Base-by-base conservation (phyloP, 92 coral and sea anemone genomes). In the Nematostella vectensis region DNA sequence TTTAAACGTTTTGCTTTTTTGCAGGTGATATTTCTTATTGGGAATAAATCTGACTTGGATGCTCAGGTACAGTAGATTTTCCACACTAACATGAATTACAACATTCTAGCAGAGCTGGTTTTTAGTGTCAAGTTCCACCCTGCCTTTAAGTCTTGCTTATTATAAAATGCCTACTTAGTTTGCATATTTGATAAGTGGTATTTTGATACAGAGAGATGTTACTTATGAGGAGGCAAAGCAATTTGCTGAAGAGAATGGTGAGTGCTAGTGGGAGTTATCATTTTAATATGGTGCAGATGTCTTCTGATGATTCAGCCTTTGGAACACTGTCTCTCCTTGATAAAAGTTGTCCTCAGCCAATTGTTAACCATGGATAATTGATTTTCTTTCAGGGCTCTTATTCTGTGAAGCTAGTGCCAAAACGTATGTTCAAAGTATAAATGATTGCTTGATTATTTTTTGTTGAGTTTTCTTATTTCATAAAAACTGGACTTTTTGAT, bases 211-310 rank as follows among this genome's bases (percentile, higher is more conserved):
- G 78, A 86, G 99, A 61, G 99, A 93, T 64, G 99, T 93, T 13
- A 93, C 99, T 0, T 93, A 86, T 55, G 99, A 93, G 65, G 99
- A 93, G 61, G 99, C 99, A 25, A 93, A 82, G 70, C 99, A 86
- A 59, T 93, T 93, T 75, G 99, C 99, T 11, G 99, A 93, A 40
- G 99, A 93, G 77, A 93, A 93, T 93, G 99, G 99, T 76, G 61
- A 28, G 37, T 52, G n/a, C 33, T 6, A 33, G 40, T 6, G 15
- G 40, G 40, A 33, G 6, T 33, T 33, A 15, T 33, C 40, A 33
- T 33, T n/a, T n/a, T n/a, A n/a, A 1, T 11, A 27, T 2, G 3
- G 21, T 37, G n/a, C 1, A 31, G 22, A 44, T 11, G 11, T 44
- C 3, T 44, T 44, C 4, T 20, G 15, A 25, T 17, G 22, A n/a